Conservation (phyloP, 2,113 vertebrate genomes). For the Polypterus senegalus region DNA sequence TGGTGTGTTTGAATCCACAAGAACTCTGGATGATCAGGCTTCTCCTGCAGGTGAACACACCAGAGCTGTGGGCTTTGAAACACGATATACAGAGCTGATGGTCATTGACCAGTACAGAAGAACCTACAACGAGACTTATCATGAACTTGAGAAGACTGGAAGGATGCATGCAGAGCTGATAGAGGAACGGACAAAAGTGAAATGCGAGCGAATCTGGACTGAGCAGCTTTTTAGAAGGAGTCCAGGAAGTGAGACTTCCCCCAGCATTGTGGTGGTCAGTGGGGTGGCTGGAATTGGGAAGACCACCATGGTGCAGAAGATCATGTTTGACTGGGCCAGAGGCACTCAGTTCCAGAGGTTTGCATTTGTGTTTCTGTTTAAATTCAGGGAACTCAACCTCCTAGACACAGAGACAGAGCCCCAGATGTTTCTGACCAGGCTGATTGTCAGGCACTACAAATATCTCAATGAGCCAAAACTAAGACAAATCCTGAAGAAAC, state of each 20-base stretch:
- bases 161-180: neutral
- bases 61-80: neutral
- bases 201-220: neutral
- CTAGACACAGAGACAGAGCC: neutral
- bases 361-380: conserved; percentile 17
- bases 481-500: conserved; percentile 8
- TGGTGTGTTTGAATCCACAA: neutral
- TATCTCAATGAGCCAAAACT: neutral
- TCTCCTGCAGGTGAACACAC: neutral
- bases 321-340: conserved; percentile 8
- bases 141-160: neutral
- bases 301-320: conserved; percentile 14
- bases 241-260: neutral
- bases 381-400: conserved; percentile 14
- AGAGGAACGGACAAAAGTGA: neutral
- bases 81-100: neutral
- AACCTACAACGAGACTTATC: neutral
- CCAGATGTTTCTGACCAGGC: conserved; percentile 6
- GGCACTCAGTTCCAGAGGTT: conserved; percentile 9
- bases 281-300: conserved; percentile 16
- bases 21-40: neutral
- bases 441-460: conserved; percentile 10
- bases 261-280: conserved; percentile 14
- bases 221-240: neutral
- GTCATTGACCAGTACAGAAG: neutral